phyloP scores from a whole-genome alignment of 2,113 vertebrate species.

The Scopus umbretta region DNA sequence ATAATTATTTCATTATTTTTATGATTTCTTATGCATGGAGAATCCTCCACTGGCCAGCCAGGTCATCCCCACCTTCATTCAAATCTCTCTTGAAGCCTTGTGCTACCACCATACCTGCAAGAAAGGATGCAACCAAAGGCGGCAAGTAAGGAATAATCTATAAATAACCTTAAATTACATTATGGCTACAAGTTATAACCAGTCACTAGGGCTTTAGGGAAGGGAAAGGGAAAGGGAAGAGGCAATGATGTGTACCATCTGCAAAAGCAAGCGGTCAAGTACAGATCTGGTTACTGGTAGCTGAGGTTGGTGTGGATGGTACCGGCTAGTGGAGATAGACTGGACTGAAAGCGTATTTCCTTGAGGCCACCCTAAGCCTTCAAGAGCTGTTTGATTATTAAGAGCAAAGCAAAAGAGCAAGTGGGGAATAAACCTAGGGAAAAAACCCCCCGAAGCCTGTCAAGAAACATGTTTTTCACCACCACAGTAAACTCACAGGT shows the following conservation, averaged over 20 bases:
- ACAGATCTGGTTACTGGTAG: not conserved
- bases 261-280: not conserved
- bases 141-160: not conserved
- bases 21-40: not conserved
- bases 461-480: not conserved
- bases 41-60: not conserved
- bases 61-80: not conserved
- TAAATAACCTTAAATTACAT: not conserved
- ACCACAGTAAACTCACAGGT: conserved; percentile 4
- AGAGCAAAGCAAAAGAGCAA: not conserved
- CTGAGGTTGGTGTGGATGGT: not conserved
- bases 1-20: not conserved
- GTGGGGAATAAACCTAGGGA: not conserved
- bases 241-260: not conserved
- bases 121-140: not conserved
- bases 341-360: not conserved
- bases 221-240: not conserved
- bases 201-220: not conserved
- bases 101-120: not conserved
- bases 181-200: not conserved
- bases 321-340: accelerated
- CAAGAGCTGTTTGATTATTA: not conserved
- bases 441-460: not conserved
- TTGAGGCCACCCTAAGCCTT: not conserved
- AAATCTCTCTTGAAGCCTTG: not conserved